A percentile compares a stretch with the other conserved stretches of the same genome.
Evolutionary conservation across 1,140 invertebrate genomes (phyloP).

Genomic region (Leptinotarsa texana): DNA sequence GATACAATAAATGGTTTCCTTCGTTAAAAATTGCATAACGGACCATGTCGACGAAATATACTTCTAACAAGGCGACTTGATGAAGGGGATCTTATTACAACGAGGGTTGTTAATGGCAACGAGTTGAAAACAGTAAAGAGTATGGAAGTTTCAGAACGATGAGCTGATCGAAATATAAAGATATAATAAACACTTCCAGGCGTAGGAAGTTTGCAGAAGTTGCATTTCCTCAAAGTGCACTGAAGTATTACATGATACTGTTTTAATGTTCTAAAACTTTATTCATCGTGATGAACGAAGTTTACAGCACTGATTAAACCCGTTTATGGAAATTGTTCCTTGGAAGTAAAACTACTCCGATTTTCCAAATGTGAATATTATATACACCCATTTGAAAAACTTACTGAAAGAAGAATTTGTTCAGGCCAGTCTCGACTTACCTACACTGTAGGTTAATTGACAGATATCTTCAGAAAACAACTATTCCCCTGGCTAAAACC

Average conservation of each 20-base stretch:
- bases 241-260: conserved; percentile 26
- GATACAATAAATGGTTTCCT: not conserved
- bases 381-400: no score
- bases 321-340: no score
- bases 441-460: no score
- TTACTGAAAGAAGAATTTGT: no score
- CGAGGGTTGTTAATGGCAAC: conserved; percentile 29
- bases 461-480: no score
- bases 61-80: conserved; percentile 13
- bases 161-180: conserved; percentile 5
- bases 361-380: no score
- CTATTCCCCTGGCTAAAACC: no score
- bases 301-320: not conserved
- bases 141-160: conserved; percentile 11
- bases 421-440: no score
- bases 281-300: conserved; percentile 1
- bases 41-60: not conserved
- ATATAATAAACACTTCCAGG: conserved; percentile 4
- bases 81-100: conserved; percentile 26
- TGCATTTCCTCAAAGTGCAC: conserved; percentile 31
- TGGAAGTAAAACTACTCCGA: no score
- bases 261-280: not conserved
- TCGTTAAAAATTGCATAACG: conserved; percentile 3
- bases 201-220: conserved; percentile 16
- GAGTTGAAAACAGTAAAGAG: conserved; percentile 24